Evolutionary conservation across 2,113 vertebrate genomes (phyloP), one percentile per base, ranked within the genome.

Genomic region (Larimichthys polyactis): DNA sequence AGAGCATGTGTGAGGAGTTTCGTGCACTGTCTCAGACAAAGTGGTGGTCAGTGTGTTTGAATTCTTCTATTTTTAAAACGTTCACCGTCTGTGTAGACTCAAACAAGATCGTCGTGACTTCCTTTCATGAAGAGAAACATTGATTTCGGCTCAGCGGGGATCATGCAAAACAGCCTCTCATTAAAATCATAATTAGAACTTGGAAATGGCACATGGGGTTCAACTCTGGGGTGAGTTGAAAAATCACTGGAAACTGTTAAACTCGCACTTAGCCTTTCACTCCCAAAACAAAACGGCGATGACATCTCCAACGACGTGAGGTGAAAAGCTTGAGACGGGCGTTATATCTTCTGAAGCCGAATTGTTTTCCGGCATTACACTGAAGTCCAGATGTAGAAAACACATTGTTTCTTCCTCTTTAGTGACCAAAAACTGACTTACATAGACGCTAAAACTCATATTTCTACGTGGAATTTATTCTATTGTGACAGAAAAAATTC

Each of bases 161-260:
- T 92, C 70, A 82, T 85, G 83, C 71, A 85, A 86, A 87, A 82
- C 57, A 86, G 40, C 85, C 81, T 87, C 57, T 90, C 70, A 73
- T 90, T 85, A 84, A 83, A 87, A 82, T 86, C 84, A 68, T 77
- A 87, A 90, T 89, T 88, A 85, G 32, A 70, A 75, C 58, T 86
- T 64, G 49, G 74, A 76, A 88, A 79, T 54, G 73, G 66, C 75
- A 75, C 71, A 78, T 54, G 64, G 78, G 80, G 75, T 89, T 89
- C 49, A 64, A 79, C 43, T 66, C 5, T 74, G 43, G 63, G 75
- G 59, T 27, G 16, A 78, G 70, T n/a, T 43, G 77, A 74, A 73
- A 73, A 85, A 75, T 75, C 60, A 62, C 69, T 60, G 59, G 2
- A 81, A 82, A 86, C 24, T 32, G 70, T 80, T 62, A 78, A 74